Evolutionary conservation across 1,140 invertebrate species (phyloP).

Genomic region (Penaeus japonicus): DNA sequence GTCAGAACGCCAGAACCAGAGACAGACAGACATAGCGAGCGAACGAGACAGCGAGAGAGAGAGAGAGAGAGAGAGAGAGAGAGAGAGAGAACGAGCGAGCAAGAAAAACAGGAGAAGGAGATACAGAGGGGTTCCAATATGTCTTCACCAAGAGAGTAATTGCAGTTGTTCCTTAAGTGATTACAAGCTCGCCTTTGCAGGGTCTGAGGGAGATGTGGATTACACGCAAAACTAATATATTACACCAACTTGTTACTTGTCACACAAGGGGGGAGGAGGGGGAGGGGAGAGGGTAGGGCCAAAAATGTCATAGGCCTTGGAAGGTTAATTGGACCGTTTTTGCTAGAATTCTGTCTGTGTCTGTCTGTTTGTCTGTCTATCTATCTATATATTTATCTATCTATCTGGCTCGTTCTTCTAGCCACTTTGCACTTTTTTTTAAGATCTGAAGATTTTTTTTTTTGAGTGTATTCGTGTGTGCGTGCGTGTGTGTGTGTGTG

Average conservation of each 20-base stretch:
- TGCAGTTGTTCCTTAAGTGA: constrained; percentile 58
- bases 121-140: constrained; percentile 28
- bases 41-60: neutral
- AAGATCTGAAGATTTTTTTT: too few species aligned
- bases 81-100: neutral
- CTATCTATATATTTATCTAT: too few species aligned
- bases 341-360: too few species aligned
- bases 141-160: constrained; percentile 36
- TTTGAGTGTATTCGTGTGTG: too few species aligned
- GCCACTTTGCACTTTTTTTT: too few species aligned
- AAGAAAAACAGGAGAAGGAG: neutral
- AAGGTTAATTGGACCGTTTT: too few species aligned
- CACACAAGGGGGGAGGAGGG: neutral
- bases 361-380: too few species aligned
- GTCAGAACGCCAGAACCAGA: too few species aligned
- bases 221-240: constrained; percentile 44
- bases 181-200: constrained; percentile 48
- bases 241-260: constrained; percentile 26
- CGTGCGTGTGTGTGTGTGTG: too few species aligned
- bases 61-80: neutral
- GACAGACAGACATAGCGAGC: neutral
- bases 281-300: neutral
- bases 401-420: too few species aligned
- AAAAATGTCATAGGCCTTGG: neutral
- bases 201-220: neutral